Base-by-base conservation (phyloP, 2,797 vertebrate species). In the Propithecus perrieri region DNA sequence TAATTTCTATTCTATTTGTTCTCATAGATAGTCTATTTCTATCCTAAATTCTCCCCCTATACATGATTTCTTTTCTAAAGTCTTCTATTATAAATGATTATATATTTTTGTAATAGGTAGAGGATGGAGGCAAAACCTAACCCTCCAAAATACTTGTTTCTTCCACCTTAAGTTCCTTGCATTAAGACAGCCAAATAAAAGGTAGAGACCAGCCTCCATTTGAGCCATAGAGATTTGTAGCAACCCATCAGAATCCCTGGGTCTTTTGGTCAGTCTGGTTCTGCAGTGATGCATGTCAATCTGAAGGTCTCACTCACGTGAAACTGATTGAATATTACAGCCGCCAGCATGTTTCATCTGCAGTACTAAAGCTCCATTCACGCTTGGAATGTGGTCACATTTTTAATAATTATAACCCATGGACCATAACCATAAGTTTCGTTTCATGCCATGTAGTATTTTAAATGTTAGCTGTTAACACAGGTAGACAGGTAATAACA, bases 1-100 rank as follows among this genome's bases (percentile, higher is more conserved):
- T 91, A 67, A 97, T 91, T 96, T 90, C 80, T 95, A 92, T 41
- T 41, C 63, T 90, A 65, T 78, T 93, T 93, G 35, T 46, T 96
- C 89, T 95, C 72, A 86, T 24, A 78, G 55, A 80, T 71, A 28
- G 33, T 65, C 89, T 92, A 35, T 92, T 96, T 94, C 67, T 96
- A 84, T 41, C 48, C 57, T 76, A 83, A 92, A 55, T 85, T 90
- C 22, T 89, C 87, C 53, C 90, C 71, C 74, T 88, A 79, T 5
- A 61, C 20, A 89, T 53, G 10, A 78, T 61, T 86, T 67, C 50
- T 78, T 91, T 88, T 69, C 88, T 89, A 85, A 96, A 96, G 55
- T 55, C 17, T 79, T 79, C 57, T 65, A 17, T 75, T 88, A 76
- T 53, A 91, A 94, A 69, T 85, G 28, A 92, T 91, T 90, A 83